Base-by-base conservation (phyloP, 2,888 invertebrate species). In the Apotomis capreana region DNA sequence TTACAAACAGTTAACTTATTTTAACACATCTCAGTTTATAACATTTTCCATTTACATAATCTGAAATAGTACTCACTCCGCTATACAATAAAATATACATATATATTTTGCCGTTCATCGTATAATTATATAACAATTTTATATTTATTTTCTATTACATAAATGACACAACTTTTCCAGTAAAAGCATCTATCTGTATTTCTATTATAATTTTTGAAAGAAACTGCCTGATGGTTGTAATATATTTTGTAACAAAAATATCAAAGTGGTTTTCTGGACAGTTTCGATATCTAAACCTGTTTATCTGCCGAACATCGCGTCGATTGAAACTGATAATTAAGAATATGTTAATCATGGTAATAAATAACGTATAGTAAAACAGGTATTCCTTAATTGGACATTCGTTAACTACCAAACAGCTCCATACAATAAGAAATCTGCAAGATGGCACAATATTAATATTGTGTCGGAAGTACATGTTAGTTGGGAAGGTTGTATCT, bases 1-100 rank as follows among this genome's bases (percentile, higher is more conserved):
- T 92, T 92, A 92, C 92, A 92, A 93, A 93, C 92, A 92, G 87
- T 92, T 91, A 91, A 91, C 92, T 91, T 92, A 92, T 86, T 87
- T 89, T 91, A 91, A 91, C 90, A 89, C 89, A 89, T 90, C 86
- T 91, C 88, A 85, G 81, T 91, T 87, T 89, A 90, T 92, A 93
- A 92, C 92, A 92, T 89, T 88, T 86, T 89, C 83, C 87, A 89
- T 91, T 92, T 92, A 91, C 89, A 92, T 90, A 88, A 89, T 90
- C 84, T 89, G 90, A 88, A 88, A 88, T 89, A 89, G 88, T 90
- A 89, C 87, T 92, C 91, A 87, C 89, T 91, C 90, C 88, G 89
- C 90, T 92, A 89, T 91, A 91, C 90, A 92, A 91, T 92, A 92
- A 91, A 92, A 92, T 92, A 91, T 91, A 90, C 87, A 90, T 89